Evolutionary conservation across 2,113 vertebrate species (phyloP).

Genomic region (Hoplias malabaricus): DNA sequence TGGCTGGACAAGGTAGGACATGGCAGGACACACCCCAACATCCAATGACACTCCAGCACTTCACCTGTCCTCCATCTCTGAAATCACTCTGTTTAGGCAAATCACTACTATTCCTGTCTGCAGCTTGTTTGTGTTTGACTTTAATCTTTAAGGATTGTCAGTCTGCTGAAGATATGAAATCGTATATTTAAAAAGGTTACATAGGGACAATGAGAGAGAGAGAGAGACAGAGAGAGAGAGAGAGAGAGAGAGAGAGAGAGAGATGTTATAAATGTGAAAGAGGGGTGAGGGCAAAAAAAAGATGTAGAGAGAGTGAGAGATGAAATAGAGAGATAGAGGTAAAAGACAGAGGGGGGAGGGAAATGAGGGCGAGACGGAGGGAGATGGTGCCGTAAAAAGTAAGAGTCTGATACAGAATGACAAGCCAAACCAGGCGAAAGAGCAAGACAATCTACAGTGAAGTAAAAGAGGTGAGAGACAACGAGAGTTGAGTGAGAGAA

Average conservation of each 20-base stretch:
- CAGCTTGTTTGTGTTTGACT: too few species aligned
- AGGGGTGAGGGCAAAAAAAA: background rate
- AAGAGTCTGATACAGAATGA: conserved; percentile 31
- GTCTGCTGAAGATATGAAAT: conserved; percentile 13
- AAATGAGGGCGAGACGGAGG: background rate
- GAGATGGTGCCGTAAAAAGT: background rate
- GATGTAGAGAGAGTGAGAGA: background rate
- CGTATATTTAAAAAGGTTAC: conserved; percentile 7
- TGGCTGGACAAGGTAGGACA: too few species aligned
- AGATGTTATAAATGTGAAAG: too few species aligned
- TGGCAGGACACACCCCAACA: conserved; percentile 54
- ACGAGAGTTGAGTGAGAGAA: conserved; percentile 16
- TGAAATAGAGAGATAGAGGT: background rate
- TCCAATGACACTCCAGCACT: conserved; percentile 31
- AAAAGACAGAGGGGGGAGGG: background rate
- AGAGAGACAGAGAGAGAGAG: background rate
- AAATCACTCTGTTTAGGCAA: conserved; percentile 38
- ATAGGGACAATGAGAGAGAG: background rate
- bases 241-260: background rate
- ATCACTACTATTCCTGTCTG: too few species aligned
- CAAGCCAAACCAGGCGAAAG: conserved; percentile 19
- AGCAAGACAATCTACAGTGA: conserved; percentile 1
- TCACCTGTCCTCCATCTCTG: conserved; percentile 37
- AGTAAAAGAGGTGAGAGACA: background rate
- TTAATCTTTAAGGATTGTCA: too few species aligned